Evolutionary conservation across 2,113 vertebrate species (phyloP).

Genomic region (Puffinus mauretanicus): DNA sequence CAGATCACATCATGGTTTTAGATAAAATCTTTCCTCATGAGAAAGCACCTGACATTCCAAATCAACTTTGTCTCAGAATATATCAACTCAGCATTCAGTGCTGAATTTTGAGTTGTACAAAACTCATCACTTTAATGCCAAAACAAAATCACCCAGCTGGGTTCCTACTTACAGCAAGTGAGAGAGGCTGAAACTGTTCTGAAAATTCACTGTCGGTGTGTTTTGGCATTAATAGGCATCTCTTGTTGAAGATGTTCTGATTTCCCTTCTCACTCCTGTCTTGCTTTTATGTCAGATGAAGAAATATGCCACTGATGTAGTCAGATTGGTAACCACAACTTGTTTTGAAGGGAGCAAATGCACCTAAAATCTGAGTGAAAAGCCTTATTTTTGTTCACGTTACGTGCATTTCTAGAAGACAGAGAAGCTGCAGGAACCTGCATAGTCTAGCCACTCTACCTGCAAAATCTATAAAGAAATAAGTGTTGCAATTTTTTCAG

Average conservation of each 20-base stretch:
- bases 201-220: background rate
- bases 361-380: background rate
- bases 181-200: background rate
- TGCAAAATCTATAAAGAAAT: background rate
- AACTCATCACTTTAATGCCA: background rate
- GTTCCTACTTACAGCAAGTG: background rate
- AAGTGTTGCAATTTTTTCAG: background rate
- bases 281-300: background rate
- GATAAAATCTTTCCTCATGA: background rate
- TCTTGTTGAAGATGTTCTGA: background rate
- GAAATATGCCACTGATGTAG: background rate
- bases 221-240: background rate
- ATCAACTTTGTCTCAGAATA: background rate
- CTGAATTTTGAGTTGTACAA: background rate
- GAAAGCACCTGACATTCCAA: background rate
- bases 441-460: background rate
- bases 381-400: background rate
- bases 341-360: background rate
- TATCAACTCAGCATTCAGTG: background rate
- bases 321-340: background rate
- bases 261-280: background rate
- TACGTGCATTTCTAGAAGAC: background rate
- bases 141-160: background rate
- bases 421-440: background rate
- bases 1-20: background rate